Conservation (phyloP, 2,797 vertebrate genomes). For the Pangasius mekongensis region DNA sequence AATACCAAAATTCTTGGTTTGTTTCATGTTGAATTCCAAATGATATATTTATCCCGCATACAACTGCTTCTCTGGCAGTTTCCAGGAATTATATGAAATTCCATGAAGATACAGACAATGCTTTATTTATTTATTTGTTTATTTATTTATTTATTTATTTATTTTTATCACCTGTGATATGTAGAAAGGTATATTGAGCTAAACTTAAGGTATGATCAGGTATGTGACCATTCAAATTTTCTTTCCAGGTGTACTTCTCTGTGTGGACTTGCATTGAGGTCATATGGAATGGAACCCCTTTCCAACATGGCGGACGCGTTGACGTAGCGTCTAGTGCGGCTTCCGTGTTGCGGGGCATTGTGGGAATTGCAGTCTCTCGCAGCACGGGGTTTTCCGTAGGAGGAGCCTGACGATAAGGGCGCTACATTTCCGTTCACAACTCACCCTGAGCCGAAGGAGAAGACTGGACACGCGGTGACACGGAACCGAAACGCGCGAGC, state of each 20-base stretch:
- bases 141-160: not conserved
- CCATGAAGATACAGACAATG: not conserved
- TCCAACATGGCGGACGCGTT: slow-evolving; percentile 9
- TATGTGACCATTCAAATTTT: not conserved
- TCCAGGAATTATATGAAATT: not conserved
- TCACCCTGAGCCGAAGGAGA: not conserved
- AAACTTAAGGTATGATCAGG: not conserved
- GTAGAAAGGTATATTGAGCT: not conserved
- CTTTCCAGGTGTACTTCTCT: not conserved
- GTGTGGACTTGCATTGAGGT: not conserved
- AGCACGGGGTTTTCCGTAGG: slow-evolving; percentile 27
- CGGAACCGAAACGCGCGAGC: not conserved
- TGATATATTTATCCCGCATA: too few relatives aligned
- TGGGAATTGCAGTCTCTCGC: not conserved
- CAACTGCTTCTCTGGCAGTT: not conserved
- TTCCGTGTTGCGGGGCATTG: not conserved
- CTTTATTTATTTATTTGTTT: not conserved
- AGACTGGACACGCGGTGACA: not conserved
- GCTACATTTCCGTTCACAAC: slow-evolving; percentile 39
- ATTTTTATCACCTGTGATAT: not conserved
- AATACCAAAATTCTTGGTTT: not conserved
- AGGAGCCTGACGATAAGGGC: slow-evolving; percentile 14
- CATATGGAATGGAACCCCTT: not conserved
- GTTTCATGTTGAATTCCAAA: not conserved
- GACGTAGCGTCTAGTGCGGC: not conserved